A percentile compares a stretch with the other conserved stretches of the same genome.
Evolutionary conservation across 2,888 invertebrate species (phyloP).

Genomic region (Chalcis sispes): DNA sequence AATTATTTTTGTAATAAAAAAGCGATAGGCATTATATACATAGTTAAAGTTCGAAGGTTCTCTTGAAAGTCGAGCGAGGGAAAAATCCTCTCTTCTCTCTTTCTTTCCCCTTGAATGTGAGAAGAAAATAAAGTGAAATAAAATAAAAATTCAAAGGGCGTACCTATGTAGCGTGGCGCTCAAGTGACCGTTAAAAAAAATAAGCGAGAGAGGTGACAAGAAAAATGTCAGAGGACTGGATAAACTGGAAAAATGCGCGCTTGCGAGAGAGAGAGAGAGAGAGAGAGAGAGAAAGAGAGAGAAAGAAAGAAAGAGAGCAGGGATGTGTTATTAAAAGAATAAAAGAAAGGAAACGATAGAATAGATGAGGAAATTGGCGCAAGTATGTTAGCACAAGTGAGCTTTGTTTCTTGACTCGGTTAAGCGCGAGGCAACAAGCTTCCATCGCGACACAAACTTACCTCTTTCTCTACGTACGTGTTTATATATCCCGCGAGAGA

Average conservation of each 20-base stretch:
- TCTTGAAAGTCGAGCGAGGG: not conserved
- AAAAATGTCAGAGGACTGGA: too few relatives aligned
- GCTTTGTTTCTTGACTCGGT: too few relatives aligned
- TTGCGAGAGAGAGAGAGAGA: not conserved
- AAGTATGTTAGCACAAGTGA: too few relatives aligned
- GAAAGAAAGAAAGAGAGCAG: not conserved
- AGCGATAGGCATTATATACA: not conserved
- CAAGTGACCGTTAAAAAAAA: constrained; percentile 35
- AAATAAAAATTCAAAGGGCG: constrained; percentile 4
- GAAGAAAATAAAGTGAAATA: constrained; percentile 14
- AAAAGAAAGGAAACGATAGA: not conserved
- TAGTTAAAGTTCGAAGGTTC: constrained; percentile 11
- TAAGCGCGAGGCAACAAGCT: not conserved
- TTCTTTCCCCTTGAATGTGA: not conserved
- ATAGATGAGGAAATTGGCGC: too few relatives aligned
- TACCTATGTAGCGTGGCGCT: too few relatives aligned
- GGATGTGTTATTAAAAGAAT: constrained; percentile 3
- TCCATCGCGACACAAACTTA: too few relatives aligned
- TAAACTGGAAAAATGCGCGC: too few relatives aligned
- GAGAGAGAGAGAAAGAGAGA: not conserved
- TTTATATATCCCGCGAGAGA: too few relatives aligned
- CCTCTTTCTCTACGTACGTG: too few relatives aligned
- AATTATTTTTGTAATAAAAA: constrained; percentile 11
- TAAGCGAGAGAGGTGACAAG: not conserved
- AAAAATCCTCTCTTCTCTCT: not conserved